These are phyloP conservation scores for Cataglyphis hispanica DNA, from an alignment of 1,140 invertebrate species.

Conservation along the genomic window DNA sequence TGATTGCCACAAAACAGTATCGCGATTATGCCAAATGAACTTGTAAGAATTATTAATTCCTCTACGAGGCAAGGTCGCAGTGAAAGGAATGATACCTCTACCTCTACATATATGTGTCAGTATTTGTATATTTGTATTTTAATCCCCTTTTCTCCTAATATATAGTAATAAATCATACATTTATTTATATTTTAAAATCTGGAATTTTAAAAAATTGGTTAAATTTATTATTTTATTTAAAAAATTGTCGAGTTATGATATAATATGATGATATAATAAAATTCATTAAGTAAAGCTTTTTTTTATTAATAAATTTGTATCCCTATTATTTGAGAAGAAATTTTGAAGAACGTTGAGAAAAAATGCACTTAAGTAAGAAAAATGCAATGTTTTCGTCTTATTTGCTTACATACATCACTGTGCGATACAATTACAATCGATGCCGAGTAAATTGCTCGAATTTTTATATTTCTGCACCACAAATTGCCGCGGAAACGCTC, in stretches of 20 bases:
- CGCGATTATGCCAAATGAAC: slow-evolving; percentile 76
- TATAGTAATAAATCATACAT: slow-evolving; percentile 4
- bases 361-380: background rate
- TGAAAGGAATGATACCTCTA: slow-evolving; percentile 82
- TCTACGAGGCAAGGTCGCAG: slow-evolving; percentile 78
- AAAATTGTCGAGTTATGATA: background rate
- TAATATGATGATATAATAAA: background rate
- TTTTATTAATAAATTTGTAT: slow-evolving; percentile 15
- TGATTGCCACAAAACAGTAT: slow-evolving; percentile 65
- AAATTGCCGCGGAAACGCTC: background rate
- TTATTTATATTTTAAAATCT: background rate
- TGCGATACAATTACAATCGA: background rate
- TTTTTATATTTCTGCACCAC: slow-evolving; percentile 3
- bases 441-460: background rate
- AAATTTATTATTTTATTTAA: background rate
- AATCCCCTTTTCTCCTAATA: background rate
- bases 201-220: background rate
- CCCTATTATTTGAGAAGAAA: background rate
- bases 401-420: background rate
- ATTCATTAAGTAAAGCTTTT: background rate
- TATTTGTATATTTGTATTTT: slow-evolving; percentile 37
- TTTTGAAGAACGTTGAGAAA: background rate
- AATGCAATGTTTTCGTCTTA: background rate
- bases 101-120: slow-evolving; percentile 63
- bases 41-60: slow-evolving; percentile 81